Base-by-base conservation (phyloP, 2,888 invertebrate genomes). In the Frankliniella intonsa region DNA sequence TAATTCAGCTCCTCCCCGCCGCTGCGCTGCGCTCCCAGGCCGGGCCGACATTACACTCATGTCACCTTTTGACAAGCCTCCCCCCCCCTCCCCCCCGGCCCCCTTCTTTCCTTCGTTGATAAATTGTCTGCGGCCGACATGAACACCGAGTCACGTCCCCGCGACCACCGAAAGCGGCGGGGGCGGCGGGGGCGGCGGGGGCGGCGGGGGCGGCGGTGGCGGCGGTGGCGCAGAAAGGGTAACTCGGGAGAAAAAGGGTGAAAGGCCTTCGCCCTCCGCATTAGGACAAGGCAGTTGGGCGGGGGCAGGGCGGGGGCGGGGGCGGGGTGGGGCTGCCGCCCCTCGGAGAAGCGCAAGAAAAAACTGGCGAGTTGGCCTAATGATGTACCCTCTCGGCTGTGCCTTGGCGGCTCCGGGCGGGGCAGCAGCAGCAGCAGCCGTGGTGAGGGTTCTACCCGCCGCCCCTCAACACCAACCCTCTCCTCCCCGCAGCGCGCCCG, bases 361-460 rank as follows among this genome's bases (percentile, higher is more conserved):
- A 69, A 69, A 69, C n/a, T 69, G 69, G 69, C 22, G 69, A 69
- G 22, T 69, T 69, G 69, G 69, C 69, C 69, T 69, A 69, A 69
- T 69, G 69, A 69, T 22, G 69, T 69, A 11, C 69, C 69, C 62
- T 22, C 69, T n/a, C 69, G 3, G 55, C 55, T 17, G 55, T 11
- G 14, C 55, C 55, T 55, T 55, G 11, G 55, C 14, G 55, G 55
- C 51, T 51, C 51, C 38, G 38, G 38, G 38, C 38, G 38, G 38
- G 2, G 38, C 51, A 51, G n/a, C n/a, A n/a, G n/a, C n/a, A n/a
- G n/a, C n/a, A n/a, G n/a, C n/a, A n/a, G 38, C 38, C 5, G 38
- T 2, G 38, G 5, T 2, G 38, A 38, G 38, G 38, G 2, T 38
- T 38, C 38, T 38, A 38, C 38, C 38, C 38, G 38, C 38, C 3